Percentiles rank a stretch among this genome's conserved stretches.
Conservation (phyloP, 2,113 vertebrate species). For the Hystrix cristata region DNA sequence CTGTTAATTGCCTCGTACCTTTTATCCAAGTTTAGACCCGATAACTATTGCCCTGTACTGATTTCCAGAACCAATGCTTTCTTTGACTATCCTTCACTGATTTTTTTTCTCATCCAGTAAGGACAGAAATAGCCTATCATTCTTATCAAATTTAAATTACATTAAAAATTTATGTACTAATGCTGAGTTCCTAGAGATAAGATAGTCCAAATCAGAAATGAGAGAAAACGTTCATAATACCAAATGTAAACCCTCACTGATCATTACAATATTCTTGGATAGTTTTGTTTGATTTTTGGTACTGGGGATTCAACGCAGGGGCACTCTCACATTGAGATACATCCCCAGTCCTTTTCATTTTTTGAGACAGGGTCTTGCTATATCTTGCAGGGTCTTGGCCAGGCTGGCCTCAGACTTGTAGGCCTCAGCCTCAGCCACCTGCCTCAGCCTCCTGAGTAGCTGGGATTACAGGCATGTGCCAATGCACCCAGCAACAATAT, state of each 20-base stretch:
- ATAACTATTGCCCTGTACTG: background rate
- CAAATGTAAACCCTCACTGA: constrained; percentile 16
- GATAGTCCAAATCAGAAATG: background rate
- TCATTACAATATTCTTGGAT: background rate
- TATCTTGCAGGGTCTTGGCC: background rate
- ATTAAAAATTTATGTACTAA: constrained; percentile 41
- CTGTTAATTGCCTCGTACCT: background rate
- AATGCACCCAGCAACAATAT: background rate
- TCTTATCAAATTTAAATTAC: constrained; percentile 74
- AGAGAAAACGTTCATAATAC: background rate
- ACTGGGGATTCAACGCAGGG: background rate
- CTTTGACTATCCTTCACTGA: constrained; percentile 57
- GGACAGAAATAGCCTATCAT: constrained; percentile 45
- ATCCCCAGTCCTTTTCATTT: background rate
- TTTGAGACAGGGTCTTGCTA: background rate
- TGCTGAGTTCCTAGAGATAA: constrained; percentile 41
- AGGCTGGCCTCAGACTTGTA: background rate
- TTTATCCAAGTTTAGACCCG: constrained; percentile 58
- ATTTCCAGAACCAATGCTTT: constrained; percentile 55
- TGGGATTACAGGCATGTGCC: background rate
- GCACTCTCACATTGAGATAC: background rate
- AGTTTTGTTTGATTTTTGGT: background rate
- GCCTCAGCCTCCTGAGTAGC: background rate
- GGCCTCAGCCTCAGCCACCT: background rate
- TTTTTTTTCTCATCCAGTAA: background rate